Base-by-base conservation (phyloP, 2,888 invertebrate species). In the Calameuta idolon region DNA sequence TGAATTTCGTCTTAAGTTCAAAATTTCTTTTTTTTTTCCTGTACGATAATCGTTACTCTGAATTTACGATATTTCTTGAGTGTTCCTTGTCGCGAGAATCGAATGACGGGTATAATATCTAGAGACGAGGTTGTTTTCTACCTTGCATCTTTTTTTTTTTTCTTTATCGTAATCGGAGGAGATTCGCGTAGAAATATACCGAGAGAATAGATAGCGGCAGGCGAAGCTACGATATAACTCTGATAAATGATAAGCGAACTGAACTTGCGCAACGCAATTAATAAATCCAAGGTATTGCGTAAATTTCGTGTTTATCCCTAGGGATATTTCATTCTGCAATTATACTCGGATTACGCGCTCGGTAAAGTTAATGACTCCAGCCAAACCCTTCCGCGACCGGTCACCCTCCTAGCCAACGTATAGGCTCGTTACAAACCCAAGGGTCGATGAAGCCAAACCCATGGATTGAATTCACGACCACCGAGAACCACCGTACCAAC, bases 401-500 rank as follows among this genome's bases (percentile, higher is more conserved):
- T 31, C 31, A 34, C 12, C 33, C 31, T 31, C 31, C 37, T 37
- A 15, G 71, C 71, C 12, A 31, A 33, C 71, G 55, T 55, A 23
- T 55, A 55, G 55, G 23, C 55, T 23, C 55, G 23, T 55, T 55
- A 55, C 55, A 55, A 55, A 23, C 55, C 55, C 23, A 55, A 55
- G 55, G 55, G 55, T 55, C 55, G 55, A 55, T 55, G 23, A 55
- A 55, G 55, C 55, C 23, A 55, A 9, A 9, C 55, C 55, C 55
- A 2, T 23, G 55, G 55, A 55, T 55, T 55, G 23, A 69, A 69
- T 75, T 55, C 23, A 55, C 55, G 55, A 55, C 55, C 71, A 23
- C 71, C 81, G 84, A 81, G 81, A 84, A 81, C 81, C 84, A 76
- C 84, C 83, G 83, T 81, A 80, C 83, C 82, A 55, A 55, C 55